Conservation (phyloP, 2,113 vertebrate genomes). For the Orthonyx spaldingii region DNA sequence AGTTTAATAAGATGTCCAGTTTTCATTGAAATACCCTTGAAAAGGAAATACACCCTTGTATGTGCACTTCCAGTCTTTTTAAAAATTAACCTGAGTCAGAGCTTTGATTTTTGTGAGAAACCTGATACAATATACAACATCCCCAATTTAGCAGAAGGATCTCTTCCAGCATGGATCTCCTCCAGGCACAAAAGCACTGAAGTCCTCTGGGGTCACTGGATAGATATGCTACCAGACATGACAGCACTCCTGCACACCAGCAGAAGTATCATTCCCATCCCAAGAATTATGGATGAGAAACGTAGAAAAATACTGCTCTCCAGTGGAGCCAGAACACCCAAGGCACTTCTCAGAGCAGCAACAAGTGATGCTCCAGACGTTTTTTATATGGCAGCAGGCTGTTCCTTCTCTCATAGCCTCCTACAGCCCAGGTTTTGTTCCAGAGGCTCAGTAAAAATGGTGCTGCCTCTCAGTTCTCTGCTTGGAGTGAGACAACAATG, state of each 20-base stretch:
- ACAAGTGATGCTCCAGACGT: neutral
- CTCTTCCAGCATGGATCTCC: neutral
- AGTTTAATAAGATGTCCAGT: neutral
- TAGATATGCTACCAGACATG: neutral
- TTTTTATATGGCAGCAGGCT: neutral
- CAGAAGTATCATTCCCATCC: neutral
- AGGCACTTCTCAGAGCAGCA: neutral
- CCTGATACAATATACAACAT: neutral
- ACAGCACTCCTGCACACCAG: neutral
- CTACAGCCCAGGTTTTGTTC: neutral
- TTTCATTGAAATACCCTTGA: neutral
- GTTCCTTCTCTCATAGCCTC: neutral
- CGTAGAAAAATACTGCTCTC: neutral
- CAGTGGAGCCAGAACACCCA: neutral
- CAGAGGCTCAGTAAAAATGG: neutral
- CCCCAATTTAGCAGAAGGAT: neutral
- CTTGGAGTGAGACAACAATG: rapidly evolving
- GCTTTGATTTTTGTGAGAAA: neutral
- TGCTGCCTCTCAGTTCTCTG: neutral
- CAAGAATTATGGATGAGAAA: neutral
- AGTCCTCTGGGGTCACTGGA: neutral
- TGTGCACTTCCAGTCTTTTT: neutral
- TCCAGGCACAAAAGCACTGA: neutral
- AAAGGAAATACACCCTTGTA: neutral
- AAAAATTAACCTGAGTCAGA: neutral